A percentile compares a stretch with the other conserved stretches of the same genome.
These are phyloP conservation scores for Cryptocheilus praepositus DNA, from an alignment of 2,888 invertebrate species.

Conservation along the genomic window DNA sequence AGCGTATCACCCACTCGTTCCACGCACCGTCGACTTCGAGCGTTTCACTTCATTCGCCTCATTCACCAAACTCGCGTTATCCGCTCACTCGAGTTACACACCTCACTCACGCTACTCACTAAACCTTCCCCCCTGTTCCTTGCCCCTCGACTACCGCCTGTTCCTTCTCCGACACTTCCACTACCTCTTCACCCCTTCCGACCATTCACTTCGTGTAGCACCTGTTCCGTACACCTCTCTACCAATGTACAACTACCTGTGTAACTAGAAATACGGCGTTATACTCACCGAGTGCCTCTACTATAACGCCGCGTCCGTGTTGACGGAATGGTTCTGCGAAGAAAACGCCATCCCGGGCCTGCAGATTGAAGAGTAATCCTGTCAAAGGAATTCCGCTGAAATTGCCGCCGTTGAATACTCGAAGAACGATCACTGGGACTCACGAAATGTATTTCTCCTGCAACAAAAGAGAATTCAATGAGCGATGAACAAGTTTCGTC, in stretches of 20 bases:
- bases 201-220: constrained; percentile 58
- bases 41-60: constrained; percentile 66
- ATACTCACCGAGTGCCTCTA: constrained; percentile 18
- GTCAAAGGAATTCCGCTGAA: constrained; percentile 25
- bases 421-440: constrained; percentile 8
- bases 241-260: constrained; percentile 16
- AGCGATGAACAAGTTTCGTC: no score
- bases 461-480: no score
- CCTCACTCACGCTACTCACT: constrained; percentile 50
- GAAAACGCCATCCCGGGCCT: constrained; percentile 36
- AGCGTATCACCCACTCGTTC: constrained; percentile 67
- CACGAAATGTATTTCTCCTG: constrained; percentile 4
- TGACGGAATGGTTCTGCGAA: constrained; percentile 6
- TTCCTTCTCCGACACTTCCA: constrained; percentile 10
- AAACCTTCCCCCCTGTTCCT: constrained; percentile 37
- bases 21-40: constrained; percentile 62
- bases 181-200: constrained; percentile 41
- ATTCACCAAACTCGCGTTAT: constrained; percentile 63
- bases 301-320: constrained; percentile 18
- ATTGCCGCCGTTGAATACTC: constrained; percentile 5
- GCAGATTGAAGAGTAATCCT: constrained; percentile 42
- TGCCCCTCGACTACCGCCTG: constrained; percentile 37
- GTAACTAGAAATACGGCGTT: constrained; percentile 21
- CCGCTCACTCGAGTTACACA: constrained; percentile 59
- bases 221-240: constrained; percentile 43